A percentile compares a stretch with the other conserved stretches of the same genome.
Evolutionary conservation across 2,113 vertebrate genomes (phyloP).

Genomic region (Saiga tatarica): DNA sequence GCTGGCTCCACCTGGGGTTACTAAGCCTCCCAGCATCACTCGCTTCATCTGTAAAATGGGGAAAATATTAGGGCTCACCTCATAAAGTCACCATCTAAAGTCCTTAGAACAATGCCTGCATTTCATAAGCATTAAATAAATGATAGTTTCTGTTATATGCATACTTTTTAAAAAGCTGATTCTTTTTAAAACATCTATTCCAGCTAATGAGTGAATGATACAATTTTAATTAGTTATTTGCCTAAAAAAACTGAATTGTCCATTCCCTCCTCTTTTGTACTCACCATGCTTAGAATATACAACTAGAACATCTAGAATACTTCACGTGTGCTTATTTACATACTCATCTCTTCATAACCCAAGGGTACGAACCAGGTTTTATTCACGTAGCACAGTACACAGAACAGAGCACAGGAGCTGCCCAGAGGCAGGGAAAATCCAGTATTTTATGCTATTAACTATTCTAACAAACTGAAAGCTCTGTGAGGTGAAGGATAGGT

Average conservation of each 20-base stretch:
- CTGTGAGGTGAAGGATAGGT: conserved; percentile 52
- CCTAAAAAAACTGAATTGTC: background rate
- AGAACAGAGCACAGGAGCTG: background rate
- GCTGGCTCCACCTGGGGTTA: background rate
- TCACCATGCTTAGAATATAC: background rate
- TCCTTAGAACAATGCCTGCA: background rate
- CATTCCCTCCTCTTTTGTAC: background rate
- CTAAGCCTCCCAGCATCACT: no score
- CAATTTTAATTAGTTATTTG: background rate
- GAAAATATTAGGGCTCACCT: background rate
- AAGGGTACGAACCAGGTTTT: background rate
- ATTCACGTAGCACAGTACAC: background rate
- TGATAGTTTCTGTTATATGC: background rate
- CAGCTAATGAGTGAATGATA: background rate
- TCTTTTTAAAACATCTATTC: background rate
- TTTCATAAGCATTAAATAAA: background rate
- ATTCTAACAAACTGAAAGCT: conserved; percentile 17
- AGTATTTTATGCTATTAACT: background rate
- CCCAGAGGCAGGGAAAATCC: background rate
- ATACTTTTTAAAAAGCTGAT: background rate
- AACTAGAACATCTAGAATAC: background rate
- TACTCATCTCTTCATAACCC: background rate
- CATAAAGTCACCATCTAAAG: background rate
- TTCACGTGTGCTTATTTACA: background rate
- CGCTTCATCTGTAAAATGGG: background rate